Evolutionary conservation across 1,140 invertebrate species (phyloP).

Genomic region (Trichogramma pretiosum): DNA sequence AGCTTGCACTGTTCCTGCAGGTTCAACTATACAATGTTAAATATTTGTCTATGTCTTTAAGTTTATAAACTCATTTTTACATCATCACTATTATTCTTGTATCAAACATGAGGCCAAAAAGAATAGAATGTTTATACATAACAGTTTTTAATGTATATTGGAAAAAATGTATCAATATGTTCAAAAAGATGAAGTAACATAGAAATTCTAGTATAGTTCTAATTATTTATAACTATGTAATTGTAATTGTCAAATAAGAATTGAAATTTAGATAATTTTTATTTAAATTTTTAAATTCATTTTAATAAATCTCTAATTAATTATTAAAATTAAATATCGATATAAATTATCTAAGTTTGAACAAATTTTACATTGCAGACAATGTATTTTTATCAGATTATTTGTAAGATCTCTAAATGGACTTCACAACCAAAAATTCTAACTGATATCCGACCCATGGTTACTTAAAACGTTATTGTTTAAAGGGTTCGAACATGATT

Average conservation of each 20-base stretch:
- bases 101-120: slow-evolving; percentile 38
- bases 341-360: no score
- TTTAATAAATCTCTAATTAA: slow-evolving; percentile 21
- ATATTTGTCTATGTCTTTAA: slow-evolving; percentile 16
- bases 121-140: slow-evolving; percentile 35
- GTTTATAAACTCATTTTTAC: slow-evolving; percentile 1
- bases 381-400: no score
- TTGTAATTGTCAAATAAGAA: slow-evolving; percentile 38
- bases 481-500: no score
- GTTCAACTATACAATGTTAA: slow-evolving; percentile 13
- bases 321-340: slow-evolving; percentile 9
- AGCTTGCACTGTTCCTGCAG: no score
- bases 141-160: slow-evolving; percentile 35
- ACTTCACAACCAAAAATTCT: no score
- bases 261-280: slow-evolving; percentile 35
- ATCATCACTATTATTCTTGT: slow-evolving; percentile 17
- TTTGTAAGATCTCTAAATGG: no score
- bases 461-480: no score
- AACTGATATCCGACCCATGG: no score
- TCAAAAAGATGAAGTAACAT: no score
- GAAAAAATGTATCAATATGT: slow-evolving; percentile 31
- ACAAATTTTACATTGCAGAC: no score
- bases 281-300: slow-evolving; percentile 31
- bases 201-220: slow-evolving; percentile 23
- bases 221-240: slow-evolving; percentile 29